Evolutionary conservation across 2,888 invertebrate species (phyloP), one percentile per base, ranked within the genome.

Genomic region (Chrysina gloriosa): DNA sequence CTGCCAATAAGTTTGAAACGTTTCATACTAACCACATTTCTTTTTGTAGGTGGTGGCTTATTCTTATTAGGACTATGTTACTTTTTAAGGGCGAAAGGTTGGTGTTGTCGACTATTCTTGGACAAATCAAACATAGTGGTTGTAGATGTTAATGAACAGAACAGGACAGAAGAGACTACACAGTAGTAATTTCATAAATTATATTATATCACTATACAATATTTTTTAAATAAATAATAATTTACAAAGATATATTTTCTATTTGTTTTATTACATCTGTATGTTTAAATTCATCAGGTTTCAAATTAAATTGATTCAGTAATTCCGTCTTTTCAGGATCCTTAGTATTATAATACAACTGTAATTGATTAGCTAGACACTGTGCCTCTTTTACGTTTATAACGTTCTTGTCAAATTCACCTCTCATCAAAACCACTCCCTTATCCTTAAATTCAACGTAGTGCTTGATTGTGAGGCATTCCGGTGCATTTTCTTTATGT

Each of bases 401-500:
- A 0, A 91, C 89, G 81, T 94, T 92, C 77, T 87, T 89, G 78
- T 96, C 94, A 80, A 89, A 95, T 81, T 95, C 94, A 11, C 95
- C 96, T 39, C 91, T 87, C 94, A 96, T 94, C 34, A 96, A 84
- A 7, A 96, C 87, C 42, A 95, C 85, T 2, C 89, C 91, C 79
- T 94, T 94, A 4, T 87, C 85, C 72, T 84, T 83, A 1, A 94
- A 85, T 78, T 96, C 95, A 0, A 89, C 88, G 76, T 92, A 96
- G 81, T 95, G 92, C 1, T 89, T 87, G 77, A 95, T 85, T 1
- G 91, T 92, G 23, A 96, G 84, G 79, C 94, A 94, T 81, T 95
- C 95, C 0, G 95, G 95, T 0, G 95, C 93, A 83, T 95, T 94
- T 82, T 95, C 95, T 77, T 92, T 91, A 77, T 95, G 94, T 1